Conservation (phyloP, 2,113 vertebrate species). For the Protomyctophum bolini region DNA sequence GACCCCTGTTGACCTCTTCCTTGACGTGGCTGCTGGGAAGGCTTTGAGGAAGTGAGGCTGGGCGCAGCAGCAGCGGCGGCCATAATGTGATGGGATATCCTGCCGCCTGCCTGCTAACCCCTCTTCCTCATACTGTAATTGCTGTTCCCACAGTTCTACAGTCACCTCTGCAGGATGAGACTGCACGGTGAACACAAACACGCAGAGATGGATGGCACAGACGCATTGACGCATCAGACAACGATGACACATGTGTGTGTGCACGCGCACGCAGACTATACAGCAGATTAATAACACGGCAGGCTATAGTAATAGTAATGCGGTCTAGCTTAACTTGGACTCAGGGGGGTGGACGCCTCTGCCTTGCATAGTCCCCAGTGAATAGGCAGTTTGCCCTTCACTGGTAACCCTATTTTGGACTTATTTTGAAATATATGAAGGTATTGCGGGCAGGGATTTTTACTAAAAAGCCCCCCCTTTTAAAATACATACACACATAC, state of each 20-base stretch:
- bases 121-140: conserved; percentile 58
- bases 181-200: conserved; percentile 28
- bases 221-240: background rate
- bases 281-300: no score
- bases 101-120: conserved; percentile 64
- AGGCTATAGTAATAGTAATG: no score
- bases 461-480: no score
- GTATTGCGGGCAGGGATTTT: no score
- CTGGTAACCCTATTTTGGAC: no score
- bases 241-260: background rate
- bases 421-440: no score
- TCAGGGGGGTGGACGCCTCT: no score
- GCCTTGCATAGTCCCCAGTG: no score
- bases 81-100: conserved; percentile 78
- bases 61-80: conserved; percentile 48
- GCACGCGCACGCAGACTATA: conserved; percentile 20
- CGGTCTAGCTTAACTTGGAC: no score
- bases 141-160: conserved; percentile 62
- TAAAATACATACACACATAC: no score
- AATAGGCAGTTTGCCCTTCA: no score
- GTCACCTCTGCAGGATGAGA: conserved; percentile 53
- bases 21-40: conserved; percentile 69
- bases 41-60: conserved; percentile 64
- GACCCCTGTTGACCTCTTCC: conserved; percentile 68
- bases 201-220: conserved; percentile 26